Base-by-base conservation (phyloP, 1,140 invertebrate species). In the Micrasema longulum region DNA sequence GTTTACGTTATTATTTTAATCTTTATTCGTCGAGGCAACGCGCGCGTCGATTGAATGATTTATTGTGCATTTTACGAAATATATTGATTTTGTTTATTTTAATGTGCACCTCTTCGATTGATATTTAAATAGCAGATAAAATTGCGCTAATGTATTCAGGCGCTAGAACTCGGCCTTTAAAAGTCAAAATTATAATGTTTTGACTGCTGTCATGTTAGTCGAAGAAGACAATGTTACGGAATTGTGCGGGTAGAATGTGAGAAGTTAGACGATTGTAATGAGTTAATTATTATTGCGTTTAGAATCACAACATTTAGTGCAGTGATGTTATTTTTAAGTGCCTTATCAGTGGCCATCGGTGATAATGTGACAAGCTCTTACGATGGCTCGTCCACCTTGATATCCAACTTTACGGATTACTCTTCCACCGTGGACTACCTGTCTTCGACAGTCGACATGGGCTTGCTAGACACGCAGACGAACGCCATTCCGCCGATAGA, bases 301-400 rank as follows among this genome's bases (percentile, higher is more conserved):
- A 65, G 26, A 65, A 67, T 36, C 47, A 31, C 47, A 48, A 67
- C 50, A 67, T 20, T 73, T 41, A 12, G 65, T 41, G 14, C 38
- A 63, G 72, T 74, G 53, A 74, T 74, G 72, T 62, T 74, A 16
- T 74, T 74, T 67, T 60, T 70, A 67, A 74, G 72, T 74, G 72
- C 72, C 72, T 74, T 74, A 74, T 36, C 68, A 38, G 64, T 71
- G 62, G 63, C 68, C 35, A 55, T 74, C 48, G 57, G 63, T 22
- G 72, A 74, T 43, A 16, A 41, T 45, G 45, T 65, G 10, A 70
- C 65, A 45, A 53, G 38, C 20, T 65, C 60, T 12, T 62, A 67
- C 35, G 64, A 53, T 20, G 36, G 35, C 52, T 31, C 68, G 14
- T 60, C 68, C 20, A 64, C 57, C 12, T 18, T 67, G 47, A 5